Evolutionary conservation across 1,140 invertebrate genomes (phyloP).

Genomic region (Polyergus mexicanus): DNA sequence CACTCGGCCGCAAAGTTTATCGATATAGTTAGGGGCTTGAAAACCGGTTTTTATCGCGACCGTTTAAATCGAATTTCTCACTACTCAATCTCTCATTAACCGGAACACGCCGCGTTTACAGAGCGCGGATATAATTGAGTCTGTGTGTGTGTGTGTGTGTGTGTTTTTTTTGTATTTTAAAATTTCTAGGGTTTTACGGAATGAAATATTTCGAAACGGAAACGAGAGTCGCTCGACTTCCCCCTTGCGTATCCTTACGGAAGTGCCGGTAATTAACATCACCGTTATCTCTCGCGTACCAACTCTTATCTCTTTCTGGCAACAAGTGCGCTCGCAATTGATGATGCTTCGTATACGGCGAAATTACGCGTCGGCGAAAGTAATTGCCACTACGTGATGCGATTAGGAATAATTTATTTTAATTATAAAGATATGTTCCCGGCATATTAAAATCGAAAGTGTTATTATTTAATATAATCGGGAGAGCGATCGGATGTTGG

Average conservation of each 20-base stretch:
- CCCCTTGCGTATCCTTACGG: slow-evolving; percentile 55
- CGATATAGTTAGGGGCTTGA: slow-evolving; percentile 61
- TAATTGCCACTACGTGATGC: slow-evolving; percentile 12
- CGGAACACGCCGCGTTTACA: slow-evolving; percentile 34
- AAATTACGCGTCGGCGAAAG: slow-evolving; percentile 28
- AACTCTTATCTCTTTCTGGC: slow-evolving; percentile 69
- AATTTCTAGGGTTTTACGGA: slow-evolving; percentile 22
- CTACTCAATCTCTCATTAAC: slow-evolving; percentile 56
- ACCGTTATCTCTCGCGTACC: slow-evolving; percentile 19
- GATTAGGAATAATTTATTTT: slow-evolving; percentile 4
- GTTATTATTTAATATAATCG: neutral
- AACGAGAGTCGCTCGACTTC: slow-evolving; percentile 29
- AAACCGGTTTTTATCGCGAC: slow-evolving; percentile 56
- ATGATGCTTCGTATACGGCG: neutral
- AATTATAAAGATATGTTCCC: neutral
- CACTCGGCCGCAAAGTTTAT: slow-evolving; percentile 61
- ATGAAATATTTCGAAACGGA: slow-evolving; percentile 69
- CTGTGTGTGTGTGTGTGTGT: too few species aligned
- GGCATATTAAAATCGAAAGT: neutral
- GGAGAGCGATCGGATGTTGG: neutral
- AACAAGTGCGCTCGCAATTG: slow-evolving; percentile 67
- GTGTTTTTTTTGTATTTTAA: slow-evolving; percentile 23
- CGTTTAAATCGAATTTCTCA: slow-evolving; percentile 56
- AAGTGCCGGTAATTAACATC: slow-evolving; percentile 61
- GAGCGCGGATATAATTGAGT: slow-evolving; percentile 15